Conservation (phyloP, 2,888 invertebrate genomes). For the Philhelius pedissequus region DNA sequence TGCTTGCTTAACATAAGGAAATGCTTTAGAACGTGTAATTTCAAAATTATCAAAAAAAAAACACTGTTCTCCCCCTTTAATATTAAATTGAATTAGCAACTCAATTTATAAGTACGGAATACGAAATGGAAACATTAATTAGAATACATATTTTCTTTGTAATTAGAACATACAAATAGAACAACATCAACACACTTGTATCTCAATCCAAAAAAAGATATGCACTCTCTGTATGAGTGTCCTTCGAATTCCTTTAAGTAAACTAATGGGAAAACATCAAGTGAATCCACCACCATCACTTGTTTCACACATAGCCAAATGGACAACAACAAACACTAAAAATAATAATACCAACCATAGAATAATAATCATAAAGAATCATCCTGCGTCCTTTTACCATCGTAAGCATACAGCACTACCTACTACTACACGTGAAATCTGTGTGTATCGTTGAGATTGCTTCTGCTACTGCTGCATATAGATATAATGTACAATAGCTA, state of each 20-base stretch:
- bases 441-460: slow-evolving; percentile 27
- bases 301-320: slow-evolving; percentile 26
- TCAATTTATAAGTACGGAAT: neutral
- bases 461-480: slow-evolving; percentile 14
- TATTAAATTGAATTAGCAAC: neutral
- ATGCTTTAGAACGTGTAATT: too few species aligned
- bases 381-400: slow-evolving; percentile 42
- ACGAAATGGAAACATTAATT: slow-evolving; percentile 31
- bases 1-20: too few species aligned
- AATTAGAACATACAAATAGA: slow-evolving; percentile 61
- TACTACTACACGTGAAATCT: slow-evolving; percentile 20
- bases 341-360: slow-evolving; percentile 48
- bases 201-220: slow-evolving; percentile 3
- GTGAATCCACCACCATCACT: slow-evolving; percentile 36
- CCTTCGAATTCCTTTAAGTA: neutral
- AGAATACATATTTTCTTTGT: slow-evolving; percentile 12
- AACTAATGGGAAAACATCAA: slow-evolving; percentile 22
- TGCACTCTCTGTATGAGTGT: neutral
- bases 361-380: slow-evolving; percentile 64
- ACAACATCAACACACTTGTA: slow-evolving; percentile 3
- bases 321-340: slow-evolving; percentile 60
- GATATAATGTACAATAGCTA: too few species aligned
- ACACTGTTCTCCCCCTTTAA: neutral
- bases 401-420: too few species aligned
- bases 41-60: neutral